phyloP scores from a whole-genome alignment of 2,888 invertebrate genomes.

The Fragum whitleyi region DNA sequence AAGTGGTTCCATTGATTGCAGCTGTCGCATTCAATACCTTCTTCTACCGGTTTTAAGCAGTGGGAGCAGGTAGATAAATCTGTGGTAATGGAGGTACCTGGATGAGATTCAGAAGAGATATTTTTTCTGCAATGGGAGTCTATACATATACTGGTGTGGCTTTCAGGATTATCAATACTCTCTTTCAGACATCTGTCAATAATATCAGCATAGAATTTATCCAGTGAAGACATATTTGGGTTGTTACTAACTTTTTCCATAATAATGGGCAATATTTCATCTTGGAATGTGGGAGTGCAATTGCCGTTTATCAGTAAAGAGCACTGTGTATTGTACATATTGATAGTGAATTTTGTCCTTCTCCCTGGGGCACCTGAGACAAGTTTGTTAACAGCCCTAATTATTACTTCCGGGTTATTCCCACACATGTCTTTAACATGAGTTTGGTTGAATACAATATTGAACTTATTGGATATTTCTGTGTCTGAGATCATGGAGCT shows the following conservation, averaged over 20 bases:
- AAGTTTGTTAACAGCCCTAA: neutral
- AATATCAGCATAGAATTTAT: constrained; percentile 27
- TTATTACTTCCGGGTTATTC: constrained; percentile 5
- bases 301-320: constrained; percentile 9
- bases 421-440: neutral
- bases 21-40: too few species aligned
- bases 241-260: neutral
- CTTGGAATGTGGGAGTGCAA: neutral
- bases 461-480: neutral
- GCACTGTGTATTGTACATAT: neutral
- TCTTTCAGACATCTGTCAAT: constrained; percentile 20
- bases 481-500: neutral
- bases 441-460: neutral
- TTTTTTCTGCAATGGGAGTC: neutral
- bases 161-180: constrained; percentile 15
- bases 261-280: neutral
- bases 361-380: neutral
- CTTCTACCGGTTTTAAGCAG: neutral
- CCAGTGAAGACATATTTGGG: neutral
- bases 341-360: constrained; percentile 8
- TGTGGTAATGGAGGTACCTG: neutral
- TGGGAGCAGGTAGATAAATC: neutral
- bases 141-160: neutral
- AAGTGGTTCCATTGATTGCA: too few species aligned
- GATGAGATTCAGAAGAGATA: neutral